These are phyloP conservation scores for Saturnia japonica DNA, from an alignment of 2,888 invertebrate genomes.

Conservation along the genomic window DNA sequence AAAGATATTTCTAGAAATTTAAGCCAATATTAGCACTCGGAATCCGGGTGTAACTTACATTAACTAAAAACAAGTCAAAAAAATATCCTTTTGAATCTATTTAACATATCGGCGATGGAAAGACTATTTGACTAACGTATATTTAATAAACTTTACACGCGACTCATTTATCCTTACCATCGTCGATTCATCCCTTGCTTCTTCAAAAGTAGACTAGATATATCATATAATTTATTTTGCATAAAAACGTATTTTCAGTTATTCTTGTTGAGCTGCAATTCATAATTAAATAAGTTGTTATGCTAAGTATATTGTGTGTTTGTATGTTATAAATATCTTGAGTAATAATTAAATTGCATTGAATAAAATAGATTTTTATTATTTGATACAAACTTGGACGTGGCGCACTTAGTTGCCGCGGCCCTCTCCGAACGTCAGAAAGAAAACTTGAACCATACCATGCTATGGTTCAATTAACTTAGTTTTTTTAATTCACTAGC, in stretches of 20 bases:
- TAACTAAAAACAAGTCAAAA: neutral
- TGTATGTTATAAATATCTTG: conserved; percentile 65
- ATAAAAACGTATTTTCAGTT: conserved; percentile 20
- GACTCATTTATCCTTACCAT: no score
- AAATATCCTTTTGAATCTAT: neutral
- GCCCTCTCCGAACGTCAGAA: no score
- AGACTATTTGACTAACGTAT: no score
- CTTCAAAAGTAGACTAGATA: neutral
- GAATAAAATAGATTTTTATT: conserved; percentile 41
- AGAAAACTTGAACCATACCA: no score
- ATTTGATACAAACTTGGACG: neutral
- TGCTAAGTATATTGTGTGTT: conserved; percentile 80
- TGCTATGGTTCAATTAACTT: no score
- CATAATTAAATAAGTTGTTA: conserved; percentile 58
- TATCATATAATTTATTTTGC: conserved; percentile 23
- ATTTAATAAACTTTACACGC: no score
- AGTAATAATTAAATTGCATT: conserved; percentile 76
- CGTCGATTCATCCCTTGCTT: neutral
- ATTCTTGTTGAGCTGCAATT: conserved; percentile 35
- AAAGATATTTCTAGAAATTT: neutral
- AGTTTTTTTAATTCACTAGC: no score
- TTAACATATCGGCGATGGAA: neutral
- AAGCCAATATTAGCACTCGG: neutral
- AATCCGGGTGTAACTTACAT: neutral
- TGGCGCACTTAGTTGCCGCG: no score